phyloP scores from a whole-genome alignment of 1,140 invertebrate species.

The Eueides isabella region DNA sequence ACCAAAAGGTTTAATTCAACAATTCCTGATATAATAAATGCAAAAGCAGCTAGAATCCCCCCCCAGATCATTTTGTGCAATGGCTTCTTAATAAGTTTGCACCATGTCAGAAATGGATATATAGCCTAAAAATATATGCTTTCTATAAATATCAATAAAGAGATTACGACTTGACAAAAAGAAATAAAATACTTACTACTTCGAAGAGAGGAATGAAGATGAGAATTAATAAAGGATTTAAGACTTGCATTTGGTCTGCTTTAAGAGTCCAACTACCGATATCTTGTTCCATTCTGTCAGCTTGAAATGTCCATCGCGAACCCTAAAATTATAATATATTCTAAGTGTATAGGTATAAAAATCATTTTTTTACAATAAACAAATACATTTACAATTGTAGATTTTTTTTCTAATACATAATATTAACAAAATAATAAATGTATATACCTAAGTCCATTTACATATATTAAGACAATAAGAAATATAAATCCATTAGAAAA shows the following conservation, averaged over 20 bases:
- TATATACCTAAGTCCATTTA: no score
- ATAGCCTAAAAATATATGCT: constrained; percentile 82
- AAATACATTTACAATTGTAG: no score
- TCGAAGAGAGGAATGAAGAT: constrained; percentile 92
- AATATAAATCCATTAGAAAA: no score
- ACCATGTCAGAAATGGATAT: constrained; percentile 91
- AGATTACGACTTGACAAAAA: constrained; percentile 16
- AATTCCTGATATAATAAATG: constrained; percentile 94
- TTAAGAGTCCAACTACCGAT: constrained; percentile 85
- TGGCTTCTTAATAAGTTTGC: constrained; percentile 90
- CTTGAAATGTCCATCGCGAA: constrained; percentile 84
- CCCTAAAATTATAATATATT: constrained; percentile 65
- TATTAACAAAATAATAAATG: no score
- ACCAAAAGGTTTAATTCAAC: constrained; percentile 91
- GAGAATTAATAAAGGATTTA: constrained; percentile 91
- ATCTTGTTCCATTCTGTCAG: constrained; percentile 86
- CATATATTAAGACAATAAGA: no score
- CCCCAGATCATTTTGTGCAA: constrained; percentile 93
- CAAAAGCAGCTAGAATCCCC: constrained; percentile 90
- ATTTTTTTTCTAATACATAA: no score
- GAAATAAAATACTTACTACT: constrained; percentile 65
- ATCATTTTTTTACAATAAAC: no score
- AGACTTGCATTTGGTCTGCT: constrained; percentile 91
- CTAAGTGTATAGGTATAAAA: no score
- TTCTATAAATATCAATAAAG: constrained; percentile 12